Percentiles rank a stretch among this genome's conserved stretches.
Conservation (phyloP, 2,797 vertebrate genomes). For the Cottoperca gobio region DNA sequence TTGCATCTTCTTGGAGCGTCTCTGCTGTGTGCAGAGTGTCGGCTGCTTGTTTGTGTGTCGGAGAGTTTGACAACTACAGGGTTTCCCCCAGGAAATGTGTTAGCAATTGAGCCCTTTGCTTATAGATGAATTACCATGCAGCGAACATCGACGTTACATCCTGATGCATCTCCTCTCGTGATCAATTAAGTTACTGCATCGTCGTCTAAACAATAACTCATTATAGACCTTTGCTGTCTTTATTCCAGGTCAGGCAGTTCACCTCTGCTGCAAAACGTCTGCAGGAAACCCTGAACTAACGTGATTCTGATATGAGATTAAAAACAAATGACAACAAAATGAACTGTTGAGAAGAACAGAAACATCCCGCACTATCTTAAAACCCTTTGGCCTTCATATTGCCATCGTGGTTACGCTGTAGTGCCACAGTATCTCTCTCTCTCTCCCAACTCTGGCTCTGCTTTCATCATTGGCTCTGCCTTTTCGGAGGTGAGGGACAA, state of each 20-base stretch:
- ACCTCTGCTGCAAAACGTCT: neutral
- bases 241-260: neutral
- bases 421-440: slow-evolving; percentile 44
- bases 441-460: slow-evolving; percentile 42
- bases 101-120: neutral
- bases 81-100: neutral
- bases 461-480: slow-evolving; percentile 44
- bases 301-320: neutral
- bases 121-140: neutral
- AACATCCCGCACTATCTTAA: slow-evolving; percentile 37
- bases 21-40: neutral
- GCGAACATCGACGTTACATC: neutral
- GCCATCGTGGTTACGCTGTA: slow-evolving; percentile 59
- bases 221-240: neutral
- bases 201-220: neutral
- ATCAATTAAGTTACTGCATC: neutral
- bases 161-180: neutral
- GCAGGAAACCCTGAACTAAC: slow-evolving; percentile 8
- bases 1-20: neutral
- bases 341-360: neutral
- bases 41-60: neutral
- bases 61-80: neutral
- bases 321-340: too few relatives aligned
- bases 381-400: slow-evolving; percentile 44
- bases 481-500: slow-evolving; percentile 51